Evolutionary conservation across 1,140 invertebrate species (phyloP).

Genomic region (Paracyclopina nana): DNA sequence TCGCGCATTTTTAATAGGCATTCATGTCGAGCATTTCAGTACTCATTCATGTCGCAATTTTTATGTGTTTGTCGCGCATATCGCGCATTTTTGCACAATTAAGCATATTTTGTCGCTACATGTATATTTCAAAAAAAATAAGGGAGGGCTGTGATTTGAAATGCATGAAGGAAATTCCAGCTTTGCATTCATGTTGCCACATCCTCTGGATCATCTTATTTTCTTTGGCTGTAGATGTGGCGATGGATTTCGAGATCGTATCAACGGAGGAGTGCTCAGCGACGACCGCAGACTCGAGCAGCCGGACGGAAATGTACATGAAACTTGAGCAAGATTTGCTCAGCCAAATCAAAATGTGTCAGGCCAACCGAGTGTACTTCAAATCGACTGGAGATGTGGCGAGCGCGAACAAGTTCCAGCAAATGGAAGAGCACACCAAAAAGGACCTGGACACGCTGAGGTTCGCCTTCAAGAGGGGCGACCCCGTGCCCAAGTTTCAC

Average conservation of each 20-base stretch:
- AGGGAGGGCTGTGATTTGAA: too few relatives aligned
- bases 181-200: neutral
- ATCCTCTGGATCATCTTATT: neutral
- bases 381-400: slow-evolving; percentile 80
- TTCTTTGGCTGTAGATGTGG: slow-evolving; percentile 35
- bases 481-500: slow-evolving; percentile 59
- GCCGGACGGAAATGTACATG: slow-evolving; percentile 40
- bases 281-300: slow-evolving; percentile 26
- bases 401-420: slow-evolving; percentile 70
- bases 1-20: too few relatives aligned
- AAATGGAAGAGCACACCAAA: slow-evolving; percentile 54
- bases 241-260: slow-evolving; percentile 45
- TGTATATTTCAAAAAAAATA: too few relatives aligned
- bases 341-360: slow-evolving; percentile 61
- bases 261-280: slow-evolving; percentile 38
- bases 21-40: too few relatives aligned
- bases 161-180: neutral
- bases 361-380: slow-evolving; percentile 65
- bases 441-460: slow-evolving; percentile 72
- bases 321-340: slow-evolving; percentile 60
- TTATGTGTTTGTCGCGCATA: too few relatives aligned
- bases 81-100: too few relatives aligned
- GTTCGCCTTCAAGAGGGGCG: slow-evolving; percentile 39
- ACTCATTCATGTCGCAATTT: too few relatives aligned
- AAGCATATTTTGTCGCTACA: too few relatives aligned